These are phyloP conservation scores for Syrrhaptes paradoxus DNA, from an alignment of 2,113 vertebrate species.

Conservation along the genomic window DNA sequence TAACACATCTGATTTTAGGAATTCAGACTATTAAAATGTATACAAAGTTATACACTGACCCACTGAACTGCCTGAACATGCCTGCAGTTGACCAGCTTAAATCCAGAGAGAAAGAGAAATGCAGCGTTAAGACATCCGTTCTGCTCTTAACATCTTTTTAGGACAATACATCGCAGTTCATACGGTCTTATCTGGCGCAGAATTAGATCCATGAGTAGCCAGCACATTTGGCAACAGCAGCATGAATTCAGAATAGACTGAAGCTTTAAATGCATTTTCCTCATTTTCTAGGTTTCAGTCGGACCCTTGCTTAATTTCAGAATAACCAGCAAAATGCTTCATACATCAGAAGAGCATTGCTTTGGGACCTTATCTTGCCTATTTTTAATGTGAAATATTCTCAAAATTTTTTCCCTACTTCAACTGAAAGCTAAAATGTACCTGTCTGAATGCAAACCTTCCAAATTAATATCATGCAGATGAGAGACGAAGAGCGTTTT, in stretches of 20 bases:
- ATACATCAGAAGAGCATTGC: not conserved
- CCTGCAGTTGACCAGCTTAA: not conserved
- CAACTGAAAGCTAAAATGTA: not conserved
- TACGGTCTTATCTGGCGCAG: not conserved
- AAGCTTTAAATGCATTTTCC: slow-evolving; percentile 1
- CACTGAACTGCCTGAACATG: not conserved
- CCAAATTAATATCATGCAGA: not conserved
- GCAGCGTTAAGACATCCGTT: not conserved
- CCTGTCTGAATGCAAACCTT: slow-evolving; percentile 1
- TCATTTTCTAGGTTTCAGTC: not conserved
- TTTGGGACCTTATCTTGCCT: not conserved
- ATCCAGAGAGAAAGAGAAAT: not conserved
- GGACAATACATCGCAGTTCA: not conserved
- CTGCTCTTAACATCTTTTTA: not conserved
- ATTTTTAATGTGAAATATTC: not conserved
- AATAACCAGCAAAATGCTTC: not conserved
- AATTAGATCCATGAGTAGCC: not conserved
- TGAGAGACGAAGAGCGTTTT: not conserved
- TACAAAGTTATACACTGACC: not conserved
- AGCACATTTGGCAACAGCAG: not conserved
- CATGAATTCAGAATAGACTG: not conserved
- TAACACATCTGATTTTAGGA: not conserved
- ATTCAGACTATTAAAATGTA: not conserved
- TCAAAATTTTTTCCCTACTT: not conserved
- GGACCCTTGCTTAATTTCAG: not conserved